phyloP scores from a whole-genome alignment of 2,113 vertebrate species.

The Platysternon megacephalum region DNA sequence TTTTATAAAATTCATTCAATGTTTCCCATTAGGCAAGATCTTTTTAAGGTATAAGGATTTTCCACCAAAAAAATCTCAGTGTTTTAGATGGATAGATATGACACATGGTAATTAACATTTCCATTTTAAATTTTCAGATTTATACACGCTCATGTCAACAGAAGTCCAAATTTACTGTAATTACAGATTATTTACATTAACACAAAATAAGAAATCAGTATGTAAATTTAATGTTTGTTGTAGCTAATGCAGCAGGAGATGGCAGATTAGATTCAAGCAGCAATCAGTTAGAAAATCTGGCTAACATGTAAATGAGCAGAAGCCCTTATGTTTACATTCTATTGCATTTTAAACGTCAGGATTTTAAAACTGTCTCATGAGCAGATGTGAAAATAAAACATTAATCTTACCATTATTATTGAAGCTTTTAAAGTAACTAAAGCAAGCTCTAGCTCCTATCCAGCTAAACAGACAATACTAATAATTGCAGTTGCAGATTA shows the following conservation, averaged over 20 bases:
- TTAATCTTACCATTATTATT: conserved; percentile 76
- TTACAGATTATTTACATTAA: conserved; percentile 99
- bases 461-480: conserved; percentile 75
- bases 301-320: conserved; percentile 84
- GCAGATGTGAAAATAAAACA: conserved; percentile 79
- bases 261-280: conserved; percentile 87
- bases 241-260: conserved; percentile 94
- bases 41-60: conserved; percentile 40
- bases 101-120: conserved; percentile 95
- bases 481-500: conserved; percentile 75
- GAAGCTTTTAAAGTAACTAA: conserved; percentile 74
- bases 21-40: conserved; percentile 31
- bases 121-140: conserved; percentile 95
- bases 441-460: conserved; percentile 75
- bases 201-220: conserved; percentile 99
- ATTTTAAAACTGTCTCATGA: conserved; percentile 83
- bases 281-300: conserved; percentile 85
- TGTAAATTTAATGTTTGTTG: conserved; percentile 99
- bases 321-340: conserved; percentile 81
- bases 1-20: conserved; percentile 1
- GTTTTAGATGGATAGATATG: conserved; percentile 89
- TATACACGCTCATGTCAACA: conserved; percentile 98
- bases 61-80: conserved; percentile 42
- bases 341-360: conserved; percentile 81
- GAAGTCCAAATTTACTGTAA: conserved; percentile 99